phyloP scores from a whole-genome alignment of 1,140 invertebrate genomes.

The Musca vetustissima region DNA sequence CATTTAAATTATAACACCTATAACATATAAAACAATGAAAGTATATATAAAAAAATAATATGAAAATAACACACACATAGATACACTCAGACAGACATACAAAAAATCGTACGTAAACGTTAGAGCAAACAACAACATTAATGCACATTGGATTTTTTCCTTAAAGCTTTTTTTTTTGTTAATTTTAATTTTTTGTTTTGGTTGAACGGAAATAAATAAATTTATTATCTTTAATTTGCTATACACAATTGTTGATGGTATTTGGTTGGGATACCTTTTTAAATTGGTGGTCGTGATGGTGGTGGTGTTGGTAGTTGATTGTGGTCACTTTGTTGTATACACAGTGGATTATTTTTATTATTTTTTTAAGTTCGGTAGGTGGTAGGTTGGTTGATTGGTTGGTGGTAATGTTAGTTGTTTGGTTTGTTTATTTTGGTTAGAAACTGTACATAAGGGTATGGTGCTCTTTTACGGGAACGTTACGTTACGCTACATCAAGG shows the following conservation, averaged over 20 bases:
- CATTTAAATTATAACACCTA: too few relatives aligned
- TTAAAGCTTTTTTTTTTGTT: too few relatives aligned
- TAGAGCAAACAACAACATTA: too few relatives aligned
- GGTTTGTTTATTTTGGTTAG: constrained; percentile 26
- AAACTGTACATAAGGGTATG: too few relatives aligned
- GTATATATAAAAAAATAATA: background rate
- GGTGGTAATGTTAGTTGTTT: constrained; percentile 17
- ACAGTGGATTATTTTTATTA: too few relatives aligned
- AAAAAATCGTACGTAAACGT: constrained; percentile 1
- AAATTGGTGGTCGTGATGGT: background rate
- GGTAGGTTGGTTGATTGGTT: constrained; percentile 17
- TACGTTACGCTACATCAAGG: background rate
- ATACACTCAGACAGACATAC: constrained; percentile 8
- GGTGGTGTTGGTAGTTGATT: too few relatives aligned
- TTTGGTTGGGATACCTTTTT: background rate
- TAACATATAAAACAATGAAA: background rate
- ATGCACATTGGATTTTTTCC: too few relatives aligned
- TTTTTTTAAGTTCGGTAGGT: constrained; percentile 10
- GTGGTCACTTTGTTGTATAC: constrained; percentile 29
- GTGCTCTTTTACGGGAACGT: too few relatives aligned
- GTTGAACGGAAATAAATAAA: background rate
- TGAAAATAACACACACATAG: constrained; percentile 2
- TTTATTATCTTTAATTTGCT: too few relatives aligned
- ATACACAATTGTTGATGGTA: constrained; percentile 5
- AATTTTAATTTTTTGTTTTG: constrained; percentile 4